Percentiles rank a stretch among this genome's conserved stretches.
Evolutionary conservation across 2,888 invertebrate genomes (phyloP).

Genomic region (Acanthosoma haemorrhoidale): DNA sequence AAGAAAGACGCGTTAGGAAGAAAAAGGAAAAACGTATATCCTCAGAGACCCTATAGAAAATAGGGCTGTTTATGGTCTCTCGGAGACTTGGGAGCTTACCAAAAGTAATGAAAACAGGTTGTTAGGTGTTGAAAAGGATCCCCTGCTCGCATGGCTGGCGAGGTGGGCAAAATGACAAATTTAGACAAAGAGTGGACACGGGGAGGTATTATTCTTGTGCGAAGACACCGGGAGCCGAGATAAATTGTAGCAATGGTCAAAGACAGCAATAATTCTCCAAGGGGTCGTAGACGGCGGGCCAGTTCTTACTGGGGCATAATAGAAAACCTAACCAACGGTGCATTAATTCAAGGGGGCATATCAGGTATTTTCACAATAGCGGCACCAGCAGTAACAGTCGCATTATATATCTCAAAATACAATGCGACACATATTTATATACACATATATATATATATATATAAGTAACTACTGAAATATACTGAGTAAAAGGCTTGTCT

Average conservation of each 20-base stretch:
- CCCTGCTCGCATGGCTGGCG: not conserved
- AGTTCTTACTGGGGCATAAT: too few relatives aligned
- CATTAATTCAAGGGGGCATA: too few relatives aligned
- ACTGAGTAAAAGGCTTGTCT: too few relatives aligned
- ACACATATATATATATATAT: too few relatives aligned
- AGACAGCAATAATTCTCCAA: not conserved
- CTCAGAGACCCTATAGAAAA: not conserved
- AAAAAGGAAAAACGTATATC: not conserved
- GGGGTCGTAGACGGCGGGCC: too few relatives aligned
- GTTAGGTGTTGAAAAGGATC: not conserved
- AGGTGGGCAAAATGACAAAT: conserved; percentile 1
- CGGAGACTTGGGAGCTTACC: conserved; percentile 7
- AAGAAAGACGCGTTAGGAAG: not conserved
- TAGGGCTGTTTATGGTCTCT: not conserved
- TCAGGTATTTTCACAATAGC: too few relatives aligned
- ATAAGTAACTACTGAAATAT: too few relatives aligned
- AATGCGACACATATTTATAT: too few relatives aligned
- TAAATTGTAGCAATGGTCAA: not conserved
- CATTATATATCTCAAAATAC: too few relatives aligned
- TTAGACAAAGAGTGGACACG: conserved; percentile 1
- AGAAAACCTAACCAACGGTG: too few relatives aligned
- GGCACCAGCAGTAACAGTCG: too few relatives aligned
- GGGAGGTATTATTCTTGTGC: not conserved
- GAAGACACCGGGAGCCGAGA: not conserved
- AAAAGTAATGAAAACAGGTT: conserved; percentile 4